Evolutionary conservation across 1,140 invertebrate genomes (phyloP).

Genomic region (Grapholita molesta): DNA sequence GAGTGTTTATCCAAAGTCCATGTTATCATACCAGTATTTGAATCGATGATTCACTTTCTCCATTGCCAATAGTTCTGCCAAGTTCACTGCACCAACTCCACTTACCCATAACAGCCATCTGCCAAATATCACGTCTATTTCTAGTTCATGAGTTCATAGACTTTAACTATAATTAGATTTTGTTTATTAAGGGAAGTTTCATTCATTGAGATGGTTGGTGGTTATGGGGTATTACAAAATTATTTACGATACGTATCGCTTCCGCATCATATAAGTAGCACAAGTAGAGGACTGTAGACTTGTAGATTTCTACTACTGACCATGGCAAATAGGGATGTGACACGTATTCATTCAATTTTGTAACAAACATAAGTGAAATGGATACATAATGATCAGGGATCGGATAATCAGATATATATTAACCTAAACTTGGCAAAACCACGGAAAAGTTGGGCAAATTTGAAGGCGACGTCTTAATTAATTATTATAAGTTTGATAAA

Average conservation of each 20-base stretch:
- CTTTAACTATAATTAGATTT: slow-evolving; percentile 18
- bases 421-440: too few species aligned
- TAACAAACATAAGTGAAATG: too few species aligned
- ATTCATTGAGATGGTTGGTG: background rate
- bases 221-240: background rate
- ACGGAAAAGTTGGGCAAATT: too few species aligned
- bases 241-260: background rate
- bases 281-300: too few species aligned
- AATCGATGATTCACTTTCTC: slow-evolving; percentile 30
- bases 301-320: too few species aligned
- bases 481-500: too few species aligned
- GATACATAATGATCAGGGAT: too few species aligned
- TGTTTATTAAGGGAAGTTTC: slow-evolving; percentile 9
- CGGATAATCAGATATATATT: too few species aligned
- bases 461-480: too few species aligned
- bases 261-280: too few species aligned
- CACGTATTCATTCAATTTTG: too few species aligned
- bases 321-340: too few species aligned
- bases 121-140: slow-evolving; percentile 38
- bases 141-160: slow-evolving; percentile 39
- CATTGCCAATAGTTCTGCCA: slow-evolving; percentile 27
- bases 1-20: background rate
- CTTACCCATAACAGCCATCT: slow-evolving; percentile 16
- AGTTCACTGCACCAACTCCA: slow-evolving; percentile 34
- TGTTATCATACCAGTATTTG: background rate